Evolutionary conservation across 2,888 invertebrate species (phyloP).

Genomic region (Cephalotes varians): DNA sequence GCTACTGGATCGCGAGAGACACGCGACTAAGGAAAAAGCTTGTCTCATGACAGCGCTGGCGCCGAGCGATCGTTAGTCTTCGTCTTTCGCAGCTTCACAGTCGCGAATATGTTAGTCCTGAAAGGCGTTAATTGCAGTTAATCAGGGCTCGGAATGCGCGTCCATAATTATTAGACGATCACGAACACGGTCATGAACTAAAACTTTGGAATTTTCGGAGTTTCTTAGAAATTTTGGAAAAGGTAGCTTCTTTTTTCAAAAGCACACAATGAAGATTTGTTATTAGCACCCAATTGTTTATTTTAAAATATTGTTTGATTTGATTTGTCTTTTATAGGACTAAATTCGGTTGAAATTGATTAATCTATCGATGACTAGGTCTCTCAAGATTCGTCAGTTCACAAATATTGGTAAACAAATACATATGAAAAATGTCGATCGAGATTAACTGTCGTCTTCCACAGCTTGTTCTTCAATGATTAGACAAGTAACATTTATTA

Average conservation of each 20-base stretch:
- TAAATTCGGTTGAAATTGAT: background rate
- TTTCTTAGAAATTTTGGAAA: background rate
- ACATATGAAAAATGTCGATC: background rate
- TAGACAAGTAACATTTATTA: background rate
- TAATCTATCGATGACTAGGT: background rate
- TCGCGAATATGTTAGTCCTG: slow-evolving; percentile 95
- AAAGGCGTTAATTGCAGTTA: slow-evolving; percentile 70
- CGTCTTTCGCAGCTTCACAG: slow-evolving; percentile 95
- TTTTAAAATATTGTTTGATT: background rate
- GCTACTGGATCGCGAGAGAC: slow-evolving; percentile 43
- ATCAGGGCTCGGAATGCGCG: background rate
- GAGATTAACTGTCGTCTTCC: background rate
- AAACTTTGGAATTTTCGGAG: background rate
- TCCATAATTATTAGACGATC: background rate
- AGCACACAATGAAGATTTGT: background rate
- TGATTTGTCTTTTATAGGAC: background rate
- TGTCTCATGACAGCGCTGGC: slow-evolving; percentile 87
- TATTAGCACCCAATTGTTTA: background rate
- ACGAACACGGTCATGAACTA: background rate
- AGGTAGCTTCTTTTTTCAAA: too few relatives aligned
- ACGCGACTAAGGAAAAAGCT: slow-evolving; percentile 66
- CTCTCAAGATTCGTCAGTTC: background rate
- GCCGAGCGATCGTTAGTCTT: slow-evolving; percentile 95
- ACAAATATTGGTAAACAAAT: background rate
- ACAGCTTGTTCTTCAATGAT: background rate